Conservation (phyloP, 2,888 invertebrate genomes). For the Drosophila nigricruria region DNA sequence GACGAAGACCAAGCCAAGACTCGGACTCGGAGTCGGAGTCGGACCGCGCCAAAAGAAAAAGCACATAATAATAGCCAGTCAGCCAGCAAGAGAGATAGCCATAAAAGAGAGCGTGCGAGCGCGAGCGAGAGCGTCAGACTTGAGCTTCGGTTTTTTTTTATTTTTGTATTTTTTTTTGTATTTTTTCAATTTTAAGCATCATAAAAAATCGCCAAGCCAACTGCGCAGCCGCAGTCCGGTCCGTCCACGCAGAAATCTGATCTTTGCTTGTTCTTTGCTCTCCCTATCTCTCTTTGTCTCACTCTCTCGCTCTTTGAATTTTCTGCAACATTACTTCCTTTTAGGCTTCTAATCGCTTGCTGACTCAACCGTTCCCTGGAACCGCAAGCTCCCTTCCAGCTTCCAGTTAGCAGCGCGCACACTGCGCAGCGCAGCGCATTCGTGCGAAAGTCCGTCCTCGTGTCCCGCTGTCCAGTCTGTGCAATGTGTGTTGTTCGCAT, state of each 20-base stretch:
- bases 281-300: constrained; percentile 22
- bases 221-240: constrained; percentile 50
- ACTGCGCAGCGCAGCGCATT: constrained; percentile 50
- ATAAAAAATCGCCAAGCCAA: constrained; percentile 69
- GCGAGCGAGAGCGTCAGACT: constrained; percentile 21
- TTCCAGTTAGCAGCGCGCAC: constrained; percentile 29
- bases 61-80: constrained; percentile 63
- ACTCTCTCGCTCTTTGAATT: constrained; percentile 58
- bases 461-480: constrained; percentile 24
- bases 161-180: not conserved
- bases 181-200: constrained; percentile 71
- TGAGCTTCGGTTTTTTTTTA: constrained; percentile 46
- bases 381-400: constrained; percentile 7
- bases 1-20: constrained; percentile 5
- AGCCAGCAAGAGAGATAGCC: constrained; percentile 15
- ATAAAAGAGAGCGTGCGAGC: constrained; percentile 8
- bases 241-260: constrained; percentile 64
- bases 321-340: constrained; percentile 82
- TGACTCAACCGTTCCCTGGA: constrained; percentile 65
- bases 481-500: constrained; percentile 63
- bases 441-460: constrained; percentile 79
- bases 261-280: constrained; percentile 39
- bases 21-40: too few relatives aligned
- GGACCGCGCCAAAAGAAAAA: constrained; percentile 57
- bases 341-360: constrained; percentile 79